Evolutionary conservation across 1,140 invertebrate species (phyloP), one percentile per base, ranked within the genome.

Genomic region (Wiebesia pumilae): DNA sequence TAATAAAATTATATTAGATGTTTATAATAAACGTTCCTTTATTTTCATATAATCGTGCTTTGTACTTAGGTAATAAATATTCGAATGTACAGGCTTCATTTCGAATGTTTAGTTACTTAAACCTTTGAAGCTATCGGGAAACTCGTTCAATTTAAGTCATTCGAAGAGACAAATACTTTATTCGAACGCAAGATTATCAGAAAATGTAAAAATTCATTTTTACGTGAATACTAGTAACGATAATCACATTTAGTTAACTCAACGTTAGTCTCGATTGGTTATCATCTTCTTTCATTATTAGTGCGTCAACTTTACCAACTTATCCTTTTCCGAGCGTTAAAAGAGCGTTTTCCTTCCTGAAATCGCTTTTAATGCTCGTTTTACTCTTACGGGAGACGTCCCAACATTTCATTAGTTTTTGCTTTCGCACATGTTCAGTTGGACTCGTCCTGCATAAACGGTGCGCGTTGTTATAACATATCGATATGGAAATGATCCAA

Each of bases 401-500:
- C 71, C 21, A 38, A 43, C 71, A 54, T 54, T 78, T 78, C 47
- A 78, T 78, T 78, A 78, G 77, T 78, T 78, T 78, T 78, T 78
- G 73, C 30, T 54, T 65, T 80, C 24, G 58, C 79, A 54, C 47
- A 77, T 73, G 69, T 40, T 73, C 33, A 40, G 40, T 10, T 54
- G 47, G 24, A 58, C 77, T 51, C 77, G 16, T 51, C 30, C 47
- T 79, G 47, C 47, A 79, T 79, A 79, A 79, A 58, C 67, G 67
- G 51, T 51, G 33, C 33, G 47, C 75, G 62, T 86, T 78, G 71
- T 82, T 86, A 86, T 82, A 82, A 83, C 81, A 73, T 87, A 87
- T 87, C 81, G 75, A 81, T 87, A 87, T 87, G 86, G 86, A 87
- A 87, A 87, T 87, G 86, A 87, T 87, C 86, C 86, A 87, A 87